Evolutionary conservation across 2,113 vertebrate genomes (phyloP).

Genomic region (Melanostigma gelatinosum): DNA sequence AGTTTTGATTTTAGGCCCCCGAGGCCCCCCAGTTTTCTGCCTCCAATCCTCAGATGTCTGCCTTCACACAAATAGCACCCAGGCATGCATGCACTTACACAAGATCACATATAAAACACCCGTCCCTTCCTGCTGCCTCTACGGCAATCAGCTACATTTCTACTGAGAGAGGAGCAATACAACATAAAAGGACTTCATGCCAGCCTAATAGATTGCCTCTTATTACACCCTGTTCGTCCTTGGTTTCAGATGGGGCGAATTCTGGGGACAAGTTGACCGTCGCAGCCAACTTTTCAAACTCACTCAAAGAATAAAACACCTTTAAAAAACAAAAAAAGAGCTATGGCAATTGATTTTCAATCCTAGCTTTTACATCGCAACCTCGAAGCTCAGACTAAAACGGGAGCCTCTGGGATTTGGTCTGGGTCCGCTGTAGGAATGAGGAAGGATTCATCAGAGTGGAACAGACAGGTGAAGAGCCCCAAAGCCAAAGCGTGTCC

Average conservation of each 20-base stretch:
- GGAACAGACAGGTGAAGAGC: conserved; percentile 55
- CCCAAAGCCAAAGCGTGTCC: conserved; percentile 33
- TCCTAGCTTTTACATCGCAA: background rate
- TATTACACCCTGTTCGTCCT: conserved; percentile 1
- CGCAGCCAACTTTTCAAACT: conserved; percentile 8
- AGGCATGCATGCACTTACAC: background rate
- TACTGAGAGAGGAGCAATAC: background rate
- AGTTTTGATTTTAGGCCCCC: background rate
- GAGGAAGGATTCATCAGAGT: conserved; percentile 38
- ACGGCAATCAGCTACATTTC: background rate
- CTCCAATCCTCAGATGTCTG: background rate
- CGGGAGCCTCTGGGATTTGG: conserved; percentile 2
- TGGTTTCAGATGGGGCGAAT: conserved; percentile 4
- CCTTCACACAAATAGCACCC: conserved; percentile 19
- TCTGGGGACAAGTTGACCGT: background rate
- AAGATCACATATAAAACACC: background rate
- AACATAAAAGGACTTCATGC: conserved; percentile 11
- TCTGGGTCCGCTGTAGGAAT: conserved; percentile 34
- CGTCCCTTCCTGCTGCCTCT: background rate
- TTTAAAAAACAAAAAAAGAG: background rate
- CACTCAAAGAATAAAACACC: background rate
- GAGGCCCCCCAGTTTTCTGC: background rate
- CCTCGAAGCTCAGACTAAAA: conserved; percentile 31
- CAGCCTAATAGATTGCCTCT: conserved; percentile 23
- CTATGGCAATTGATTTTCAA: conserved; percentile 52